These are phyloP conservation scores for Stenolophus ochropezus DNA, from an alignment of 2,888 invertebrate species.

Conservation along the genomic window DNA sequence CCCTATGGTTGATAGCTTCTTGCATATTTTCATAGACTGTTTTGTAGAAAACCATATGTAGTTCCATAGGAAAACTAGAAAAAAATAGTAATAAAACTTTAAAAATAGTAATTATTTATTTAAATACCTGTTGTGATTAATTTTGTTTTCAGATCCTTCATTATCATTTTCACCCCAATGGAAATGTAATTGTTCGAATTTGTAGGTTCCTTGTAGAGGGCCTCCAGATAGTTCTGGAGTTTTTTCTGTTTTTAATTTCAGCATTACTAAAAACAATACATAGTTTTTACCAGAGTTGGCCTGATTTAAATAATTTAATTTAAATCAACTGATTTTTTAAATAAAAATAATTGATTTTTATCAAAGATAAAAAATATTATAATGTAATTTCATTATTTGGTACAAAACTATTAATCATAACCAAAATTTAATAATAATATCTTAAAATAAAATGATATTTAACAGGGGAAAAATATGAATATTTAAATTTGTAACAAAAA, in stretches of 20 bases:
- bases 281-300: no score
- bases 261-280: conserved; percentile 74
- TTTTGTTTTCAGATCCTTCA: conserved; percentile 86
- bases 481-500: no score
- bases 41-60: conserved; percentile 87
- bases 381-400: no score
- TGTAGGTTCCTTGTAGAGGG: conserved; percentile 79
- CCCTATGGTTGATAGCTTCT: conserved; percentile 78
- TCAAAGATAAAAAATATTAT: no score
- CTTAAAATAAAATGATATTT: no score
- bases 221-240: conserved; percentile 79
- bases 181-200: conserved; percentile 87
- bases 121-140: conserved; percentile 79
- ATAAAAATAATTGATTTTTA: no score
- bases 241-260: conserved; percentile 75
- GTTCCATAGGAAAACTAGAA: conserved; percentile 82
- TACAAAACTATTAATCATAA: no score
- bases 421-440: no score
- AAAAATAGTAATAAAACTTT: background rate
- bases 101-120: no score
- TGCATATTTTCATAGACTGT: conserved; percentile 78
- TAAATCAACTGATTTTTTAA: no score
- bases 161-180: conserved; percentile 88
- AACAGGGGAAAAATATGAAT: no score
- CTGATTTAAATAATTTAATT: no score